A percentile compares a stretch with the other conserved stretches of the same genome.
phyloP scores from a whole-genome alignment of 2,113 vertebrate genomes.

The Zosterops japonicus region DNA sequence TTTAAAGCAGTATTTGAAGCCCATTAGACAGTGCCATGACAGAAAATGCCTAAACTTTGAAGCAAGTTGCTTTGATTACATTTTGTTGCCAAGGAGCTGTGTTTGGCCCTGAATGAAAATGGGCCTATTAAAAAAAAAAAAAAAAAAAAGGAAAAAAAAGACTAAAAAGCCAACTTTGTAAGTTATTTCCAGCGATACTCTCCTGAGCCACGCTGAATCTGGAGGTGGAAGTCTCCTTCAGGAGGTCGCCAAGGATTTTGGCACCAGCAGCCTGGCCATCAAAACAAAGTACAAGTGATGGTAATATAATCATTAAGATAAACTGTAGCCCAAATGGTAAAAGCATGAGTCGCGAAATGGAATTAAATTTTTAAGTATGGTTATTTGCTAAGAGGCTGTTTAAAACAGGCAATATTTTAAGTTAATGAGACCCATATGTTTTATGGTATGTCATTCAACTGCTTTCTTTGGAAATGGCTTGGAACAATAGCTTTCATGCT shows the following conservation, averaged over 20 bases:
- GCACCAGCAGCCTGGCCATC: conserved; percentile 34
- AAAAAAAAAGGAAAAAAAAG: not conserved
- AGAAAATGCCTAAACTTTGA: conserved; percentile 47
- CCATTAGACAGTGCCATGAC: conserved; percentile 39
- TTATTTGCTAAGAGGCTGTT: conserved; percentile 63
- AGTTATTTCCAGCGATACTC: not conserved
- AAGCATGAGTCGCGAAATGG: conserved; percentile 46
- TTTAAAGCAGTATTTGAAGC: conserved; percentile 7
- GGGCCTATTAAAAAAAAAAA: not conserved
- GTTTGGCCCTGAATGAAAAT: conserved; percentile 62
- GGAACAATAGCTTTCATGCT: conserved; percentile 61
- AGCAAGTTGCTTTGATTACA: conserved; percentile 57
- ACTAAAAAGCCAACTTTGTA: conserved; percentile 28
- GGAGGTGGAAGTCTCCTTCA: conserved; percentile 62
- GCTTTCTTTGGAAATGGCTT: conserved; percentile 64
- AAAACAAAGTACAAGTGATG: conserved; percentile 23
- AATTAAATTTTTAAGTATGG: conserved; percentile 63
- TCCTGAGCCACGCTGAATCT: not conserved
- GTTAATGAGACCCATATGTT: conserved; percentile 61
- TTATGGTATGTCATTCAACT: conserved; percentile 53
- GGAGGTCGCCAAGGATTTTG: conserved; percentile 17
- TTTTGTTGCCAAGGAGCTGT: conserved; percentile 50
- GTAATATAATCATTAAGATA: conserved; percentile 40
- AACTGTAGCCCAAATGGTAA: conserved; percentile 47
- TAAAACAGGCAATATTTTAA: conserved; percentile 59